Evolutionary conservation across 2,113 vertebrate genomes (phyloP).

Genomic region (Heteronetta atricapilla): DNA sequence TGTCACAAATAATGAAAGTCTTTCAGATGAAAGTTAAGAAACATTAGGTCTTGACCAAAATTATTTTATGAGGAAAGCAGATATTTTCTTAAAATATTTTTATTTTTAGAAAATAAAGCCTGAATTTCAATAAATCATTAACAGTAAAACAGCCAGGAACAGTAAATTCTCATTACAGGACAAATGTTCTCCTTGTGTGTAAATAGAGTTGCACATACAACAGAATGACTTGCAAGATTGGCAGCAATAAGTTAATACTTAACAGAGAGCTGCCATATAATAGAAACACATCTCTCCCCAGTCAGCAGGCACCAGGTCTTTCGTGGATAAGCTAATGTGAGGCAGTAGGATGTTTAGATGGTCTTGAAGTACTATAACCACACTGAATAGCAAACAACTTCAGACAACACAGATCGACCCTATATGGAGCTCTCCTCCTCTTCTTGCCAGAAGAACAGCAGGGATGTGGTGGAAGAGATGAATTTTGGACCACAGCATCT

Average conservation of each 20-base stretch:
- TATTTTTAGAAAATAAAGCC: neutral
- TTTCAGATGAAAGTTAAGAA: neutral
- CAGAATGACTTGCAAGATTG: neutral
- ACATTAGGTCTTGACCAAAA: neutral
- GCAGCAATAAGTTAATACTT: neutral
- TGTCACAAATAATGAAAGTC: neutral
- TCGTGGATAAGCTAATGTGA: accelerated
- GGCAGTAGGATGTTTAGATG: neutral
- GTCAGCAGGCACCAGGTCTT: neutral
- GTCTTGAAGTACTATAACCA: neutral
- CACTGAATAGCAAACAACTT: neutral
- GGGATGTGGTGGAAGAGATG: neutral
- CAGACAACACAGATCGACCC: neutral
- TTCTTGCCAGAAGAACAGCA: neutral
- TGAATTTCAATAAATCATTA: neutral
- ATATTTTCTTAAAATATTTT: neutral
- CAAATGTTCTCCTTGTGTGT: neutral
- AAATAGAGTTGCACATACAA: neutral
- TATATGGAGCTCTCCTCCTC: neutral
- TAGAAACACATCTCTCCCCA: neutral
- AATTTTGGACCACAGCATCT: neutral
- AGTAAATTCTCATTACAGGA: neutral
- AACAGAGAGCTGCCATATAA: neutral
- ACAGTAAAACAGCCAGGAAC: neutral
- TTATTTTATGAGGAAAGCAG: neutral